A percentile compares a stretch with the other conserved stretches of the same genome.
These are phyloP conservation scores for Myathropa florea DNA, from an alignment of 2,888 invertebrate genomes.

Conservation along the genomic window DNA sequence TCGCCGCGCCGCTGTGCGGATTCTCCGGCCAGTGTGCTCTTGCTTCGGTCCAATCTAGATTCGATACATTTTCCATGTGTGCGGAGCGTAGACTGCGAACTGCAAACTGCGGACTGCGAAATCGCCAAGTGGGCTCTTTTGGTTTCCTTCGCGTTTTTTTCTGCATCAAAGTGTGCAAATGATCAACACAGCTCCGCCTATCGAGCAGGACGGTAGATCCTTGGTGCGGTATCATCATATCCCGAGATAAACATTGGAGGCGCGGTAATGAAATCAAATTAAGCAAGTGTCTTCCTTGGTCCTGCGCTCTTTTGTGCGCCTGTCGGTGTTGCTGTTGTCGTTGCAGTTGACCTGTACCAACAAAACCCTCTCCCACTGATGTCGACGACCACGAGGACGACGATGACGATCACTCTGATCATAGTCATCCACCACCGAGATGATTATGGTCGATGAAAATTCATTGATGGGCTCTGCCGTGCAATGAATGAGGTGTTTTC, in stretches of 20 bases:
- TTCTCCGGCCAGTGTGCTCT: too few relatives aligned
- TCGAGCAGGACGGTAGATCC: slow-evolving; percentile 58
- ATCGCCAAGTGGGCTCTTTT: slow-evolving; percentile 22
- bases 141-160: slow-evolving; percentile 36
- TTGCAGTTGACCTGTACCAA: neutral
- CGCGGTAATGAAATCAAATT: slow-evolving; percentile 81
- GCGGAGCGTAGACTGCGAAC: neutral
- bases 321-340: too few relatives aligned
- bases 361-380: neutral
- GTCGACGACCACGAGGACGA: slow-evolving; percentile 40
- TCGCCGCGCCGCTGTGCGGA: slow-evolving; percentile 10
- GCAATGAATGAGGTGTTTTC: slow-evolving; percentile 67
- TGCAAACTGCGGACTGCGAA: neutral
- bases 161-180: slow-evolving; percentile 66
- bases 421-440: slow-evolving; percentile 62
- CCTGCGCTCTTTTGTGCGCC: neutral
- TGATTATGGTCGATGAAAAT: slow-evolving; percentile 71
- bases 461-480: slow-evolving; percentile 63
- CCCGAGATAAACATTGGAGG: slow-evolving; percentile 71
- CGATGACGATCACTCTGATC: slow-evolving; percentile 52
- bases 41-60: slow-evolving; percentile 56
- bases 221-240: slow-evolving; percentile 57
- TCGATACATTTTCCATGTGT: slow-evolving; percentile 50
- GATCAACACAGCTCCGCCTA: slow-evolving; percentile 70
- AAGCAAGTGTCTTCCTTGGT: slow-evolving; percentile 76